phyloP scores from a whole-genome alignment of 2,888 invertebrate genomes.

The Myathropa florea region DNA sequence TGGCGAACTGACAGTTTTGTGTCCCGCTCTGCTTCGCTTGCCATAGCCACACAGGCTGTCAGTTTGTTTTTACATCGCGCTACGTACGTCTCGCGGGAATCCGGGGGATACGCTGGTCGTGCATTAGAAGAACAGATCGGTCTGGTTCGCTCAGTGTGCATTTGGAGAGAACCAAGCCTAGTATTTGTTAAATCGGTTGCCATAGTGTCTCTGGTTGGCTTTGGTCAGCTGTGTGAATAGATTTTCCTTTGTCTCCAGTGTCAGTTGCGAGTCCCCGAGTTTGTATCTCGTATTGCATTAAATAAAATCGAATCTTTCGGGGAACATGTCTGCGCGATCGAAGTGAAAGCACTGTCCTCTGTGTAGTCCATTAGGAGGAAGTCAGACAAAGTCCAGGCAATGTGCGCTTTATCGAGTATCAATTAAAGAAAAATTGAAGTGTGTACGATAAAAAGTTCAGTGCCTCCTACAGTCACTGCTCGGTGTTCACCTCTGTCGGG shows the following conservation, averaged over 20 bases:
- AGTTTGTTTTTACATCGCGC: slow-evolving; percentile 63
- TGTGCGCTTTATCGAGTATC: slow-evolving; percentile 51
- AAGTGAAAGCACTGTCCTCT: slow-evolving; percentile 23
- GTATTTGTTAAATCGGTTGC: slow-evolving; percentile 58
- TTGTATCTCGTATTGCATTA: neutral
- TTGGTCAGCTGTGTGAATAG: slow-evolving; percentile 50
- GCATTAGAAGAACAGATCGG: slow-evolving; percentile 27
- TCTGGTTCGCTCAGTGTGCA: neutral
- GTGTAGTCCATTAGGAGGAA: neutral
- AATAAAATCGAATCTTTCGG: neutral
- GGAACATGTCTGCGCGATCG: slow-evolving; percentile 18
- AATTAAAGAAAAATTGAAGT: slow-evolving; percentile 53
- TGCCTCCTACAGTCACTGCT: slow-evolving; percentile 37
- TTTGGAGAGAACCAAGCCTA: slow-evolving; percentile 35
- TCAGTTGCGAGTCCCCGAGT: neutral
- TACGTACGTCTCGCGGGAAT: slow-evolving; percentile 46
- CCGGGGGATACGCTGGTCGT: slow-evolving; percentile 25
- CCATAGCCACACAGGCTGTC: slow-evolving; percentile 33
- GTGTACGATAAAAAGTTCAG: slow-evolving; percentile 62
- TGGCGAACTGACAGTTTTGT: neutral
- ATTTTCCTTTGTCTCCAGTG: neutral
- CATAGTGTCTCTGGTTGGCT: slow-evolving; percentile 16
- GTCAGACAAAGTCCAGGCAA: slow-evolving; percentile 18
- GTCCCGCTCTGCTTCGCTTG: slow-evolving; percentile 38
- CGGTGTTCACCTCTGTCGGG: slow-evolving; percentile 13